Evolutionary conservation across 2,797 vertebrate species (phyloP).

Genomic region (Sebastolobus alascanus): DNA sequence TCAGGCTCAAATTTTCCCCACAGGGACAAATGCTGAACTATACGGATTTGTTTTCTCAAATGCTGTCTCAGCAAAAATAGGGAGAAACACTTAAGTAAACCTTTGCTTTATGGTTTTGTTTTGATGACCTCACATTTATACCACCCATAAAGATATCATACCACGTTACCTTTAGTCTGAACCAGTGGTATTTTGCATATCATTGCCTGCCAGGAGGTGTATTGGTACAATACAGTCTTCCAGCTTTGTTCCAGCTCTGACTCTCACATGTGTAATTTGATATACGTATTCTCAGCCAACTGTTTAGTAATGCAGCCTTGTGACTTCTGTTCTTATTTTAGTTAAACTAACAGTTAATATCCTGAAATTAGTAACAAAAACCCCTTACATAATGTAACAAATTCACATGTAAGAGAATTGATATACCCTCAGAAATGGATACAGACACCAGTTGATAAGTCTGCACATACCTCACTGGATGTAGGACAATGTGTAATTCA

Average conservation of each 20-base stretch:
- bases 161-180: background rate
- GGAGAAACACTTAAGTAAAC: background rate
- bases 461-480: background rate
- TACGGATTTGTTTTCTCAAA: background rate
- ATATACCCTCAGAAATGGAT: background rate
- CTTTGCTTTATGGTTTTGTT: background rate
- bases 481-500: background rate
- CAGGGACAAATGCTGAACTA: background rate
- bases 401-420: background rate
- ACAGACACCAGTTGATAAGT: background rate
- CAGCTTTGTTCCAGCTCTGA: conserved; percentile 11
- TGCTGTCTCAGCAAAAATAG: background rate
- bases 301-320: background rate
- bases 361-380: background rate
- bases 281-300: background rate
- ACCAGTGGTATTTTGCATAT: background rate
- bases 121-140: conserved; percentile 1
- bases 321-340: background rate
- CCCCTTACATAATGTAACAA: too few species aligned
- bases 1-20: background rate
- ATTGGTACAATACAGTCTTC: background rate
- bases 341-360: background rate
- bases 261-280: conserved; percentile 7
- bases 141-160: background rate
- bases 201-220: background rate